phyloP scores from a whole-genome alignment of 1,140 invertebrate species.

The Eueides isabella region DNA sequence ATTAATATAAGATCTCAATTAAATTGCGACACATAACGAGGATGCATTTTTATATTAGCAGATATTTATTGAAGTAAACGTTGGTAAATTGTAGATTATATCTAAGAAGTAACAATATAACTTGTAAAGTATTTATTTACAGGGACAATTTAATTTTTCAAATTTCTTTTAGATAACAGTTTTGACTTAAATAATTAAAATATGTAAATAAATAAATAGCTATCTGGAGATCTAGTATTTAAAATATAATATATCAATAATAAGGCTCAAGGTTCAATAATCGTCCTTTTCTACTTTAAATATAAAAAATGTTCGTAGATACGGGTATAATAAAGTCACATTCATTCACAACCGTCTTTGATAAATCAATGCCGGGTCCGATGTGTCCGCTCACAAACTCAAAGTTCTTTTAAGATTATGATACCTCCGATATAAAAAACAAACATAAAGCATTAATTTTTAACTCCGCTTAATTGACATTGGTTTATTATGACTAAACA shows the following conservation, averaged over 20 bases:
- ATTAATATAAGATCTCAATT: conserved; percentile 79
- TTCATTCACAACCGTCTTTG: conserved; percentile 28
- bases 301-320: background rate
- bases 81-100: background rate
- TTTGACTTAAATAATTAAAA: too few relatives aligned
- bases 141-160: background rate
- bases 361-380: conserved; percentile 40
- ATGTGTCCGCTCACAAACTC: conserved; percentile 38
- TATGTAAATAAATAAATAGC: too few relatives aligned
- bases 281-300: background rate
- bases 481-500: conserved; percentile 75
- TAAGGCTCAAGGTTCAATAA: background rate
- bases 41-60: conserved; percentile 46
- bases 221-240: too few relatives aligned
- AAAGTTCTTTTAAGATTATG: conserved; percentile 48
- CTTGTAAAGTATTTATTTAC: background rate
- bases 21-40: conserved; percentile 79
- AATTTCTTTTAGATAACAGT: too few relatives aligned
- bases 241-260: too few relatives aligned
- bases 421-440: conserved; percentile 60
- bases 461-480: conserved; percentile 67
- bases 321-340: conserved; percentile 24
- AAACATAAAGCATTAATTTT: conserved; percentile 59
- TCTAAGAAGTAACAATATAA: background rate
- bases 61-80: conserved; percentile 35